phyloP scores from a whole-genome alignment of 2,113 vertebrate genomes.

The Oreochromis spilurus region DNA sequence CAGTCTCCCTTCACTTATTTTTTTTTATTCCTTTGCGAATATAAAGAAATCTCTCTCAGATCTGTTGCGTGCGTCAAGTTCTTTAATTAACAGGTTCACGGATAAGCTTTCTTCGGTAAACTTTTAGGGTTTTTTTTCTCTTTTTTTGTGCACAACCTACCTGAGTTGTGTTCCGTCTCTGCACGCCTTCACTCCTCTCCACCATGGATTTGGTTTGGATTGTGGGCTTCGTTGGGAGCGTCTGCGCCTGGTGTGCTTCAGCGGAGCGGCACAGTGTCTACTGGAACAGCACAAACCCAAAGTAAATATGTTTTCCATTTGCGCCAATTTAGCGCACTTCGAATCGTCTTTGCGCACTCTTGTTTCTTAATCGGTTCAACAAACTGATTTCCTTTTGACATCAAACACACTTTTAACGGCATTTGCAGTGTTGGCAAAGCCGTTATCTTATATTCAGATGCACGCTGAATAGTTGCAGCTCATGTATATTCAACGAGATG shows the following conservation, averaged over 20 bases:
- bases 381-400: neutral
- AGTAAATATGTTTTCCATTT: slow-evolving; percentile 54
- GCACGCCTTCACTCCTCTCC: slow-evolving; percentile 37
- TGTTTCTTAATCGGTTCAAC: neutral
- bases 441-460: neutral
- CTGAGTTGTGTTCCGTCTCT: slow-evolving; percentile 18
- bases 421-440: neutral
- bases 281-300: slow-evolving; percentile 77
- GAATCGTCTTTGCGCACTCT: neutral
- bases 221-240: slow-evolving; percentile 49
- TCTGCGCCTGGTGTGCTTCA: slow-evolving; percentile 58
- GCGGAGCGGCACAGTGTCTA: slow-evolving; percentile 76
- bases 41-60: neutral
- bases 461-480: neutral
- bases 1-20: neutral
- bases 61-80: neutral
- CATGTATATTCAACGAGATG: slow-evolving; percentile 33
- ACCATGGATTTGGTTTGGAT: slow-evolving; percentile 74
- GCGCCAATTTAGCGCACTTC: neutral
- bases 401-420: neutral
- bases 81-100: neutral
- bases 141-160: neutral
- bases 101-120: neutral
- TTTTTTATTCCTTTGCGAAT: neutral
- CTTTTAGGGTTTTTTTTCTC: neutral